Conservation (phyloP, 2,113 vertebrate genomes). For the Osmerus eperlanus region DNA sequence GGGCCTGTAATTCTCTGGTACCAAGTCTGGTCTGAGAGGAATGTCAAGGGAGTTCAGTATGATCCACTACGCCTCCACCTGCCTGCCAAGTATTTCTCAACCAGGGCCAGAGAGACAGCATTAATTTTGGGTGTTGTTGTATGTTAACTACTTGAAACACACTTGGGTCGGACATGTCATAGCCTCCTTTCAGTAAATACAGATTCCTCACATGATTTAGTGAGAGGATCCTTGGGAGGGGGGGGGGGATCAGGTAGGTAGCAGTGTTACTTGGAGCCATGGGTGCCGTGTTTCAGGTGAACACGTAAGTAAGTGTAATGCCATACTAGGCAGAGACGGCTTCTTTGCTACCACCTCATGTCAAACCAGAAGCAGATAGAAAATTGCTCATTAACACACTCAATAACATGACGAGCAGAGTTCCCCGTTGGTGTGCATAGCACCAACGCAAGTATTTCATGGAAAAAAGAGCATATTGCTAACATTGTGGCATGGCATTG, state of each 20-base stretch:
- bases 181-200: conserved; percentile 61
- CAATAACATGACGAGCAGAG: conserved; percentile 16
- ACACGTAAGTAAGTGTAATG: no score
- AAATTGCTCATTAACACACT: conserved; percentile 41
- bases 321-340: conserved; percentile 34
- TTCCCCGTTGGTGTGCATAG: conserved; percentile 32
- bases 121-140: conserved; percentile 24
- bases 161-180: conserved; percentile 54
- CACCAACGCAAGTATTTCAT: conserved; percentile 27
- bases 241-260: conserved; percentile 46
- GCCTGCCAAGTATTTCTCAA: conserved; percentile 47
- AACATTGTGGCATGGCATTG: no score
- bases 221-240: conserved; percentile 42
- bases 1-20: conserved; percentile 16
- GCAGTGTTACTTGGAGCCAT: conserved; percentile 66
- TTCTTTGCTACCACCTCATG: conserved; percentile 57
- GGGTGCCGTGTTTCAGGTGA: conserved; percentile 69
- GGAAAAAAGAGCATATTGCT: not conserved
- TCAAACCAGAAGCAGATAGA: conserved; percentile 52
- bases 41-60: conserved; percentile 19
- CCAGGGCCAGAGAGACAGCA: conserved; percentile 13
- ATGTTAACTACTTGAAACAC: conserved; percentile 25
- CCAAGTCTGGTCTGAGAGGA: not conserved
- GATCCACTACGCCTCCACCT: conserved; percentile 42
- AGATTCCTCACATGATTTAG: conserved; percentile 55